Base-by-base conservation (phyloP, 2,113 vertebrate species). In the Dipodomys stephensi region DNA sequence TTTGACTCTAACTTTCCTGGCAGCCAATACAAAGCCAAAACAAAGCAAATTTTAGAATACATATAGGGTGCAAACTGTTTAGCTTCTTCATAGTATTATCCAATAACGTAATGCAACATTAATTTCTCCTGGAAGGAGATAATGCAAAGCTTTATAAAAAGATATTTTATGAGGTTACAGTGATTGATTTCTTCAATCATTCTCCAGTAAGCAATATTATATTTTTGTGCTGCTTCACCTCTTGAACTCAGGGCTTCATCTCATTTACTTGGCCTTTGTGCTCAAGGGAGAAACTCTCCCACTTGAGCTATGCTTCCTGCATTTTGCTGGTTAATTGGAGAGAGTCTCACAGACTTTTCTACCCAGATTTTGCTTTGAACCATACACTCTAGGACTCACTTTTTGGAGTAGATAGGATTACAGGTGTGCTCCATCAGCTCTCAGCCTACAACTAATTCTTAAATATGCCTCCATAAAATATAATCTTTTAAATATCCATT, bases 1-100 rank as follows among this genome's bases (percentile, higher is more conserved):
- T 65, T 81, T 83, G 68, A 81, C 9, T 62, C 49, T 53, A 11
- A 69, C 11, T 65, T 91, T 90, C 65, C 32, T 60, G 83, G 3
- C 12, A 74, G 64, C 20, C 20, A 76, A 72, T 53, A 64, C 77
- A 89, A 78, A 90, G 32, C 23, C 71, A 90, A 89, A 73, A 57
- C 68, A 67, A 82, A 80, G 5, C n/a, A 91, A 72, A 25, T 82
- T 69, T 84, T 12, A 91, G 77, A 92, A 78, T 65, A 74, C n/a
- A 76, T 11, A 25, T 46, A 80, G 80, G 7, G 19, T 68, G 78
- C 10, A 92, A 77, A 10, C 23, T 83, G 6, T 62, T 5, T 74
- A 74, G 16, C 81, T 94, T 74, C 64, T 73, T 44, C 44, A 22
- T 1, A 25, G 23, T 25, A 81, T 69, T 83, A 20, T 11, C 35